These are phyloP conservation scores for Anticlea derivata DNA, from an alignment of 2,888 invertebrate species.

Conservation along the genomic window DNA sequence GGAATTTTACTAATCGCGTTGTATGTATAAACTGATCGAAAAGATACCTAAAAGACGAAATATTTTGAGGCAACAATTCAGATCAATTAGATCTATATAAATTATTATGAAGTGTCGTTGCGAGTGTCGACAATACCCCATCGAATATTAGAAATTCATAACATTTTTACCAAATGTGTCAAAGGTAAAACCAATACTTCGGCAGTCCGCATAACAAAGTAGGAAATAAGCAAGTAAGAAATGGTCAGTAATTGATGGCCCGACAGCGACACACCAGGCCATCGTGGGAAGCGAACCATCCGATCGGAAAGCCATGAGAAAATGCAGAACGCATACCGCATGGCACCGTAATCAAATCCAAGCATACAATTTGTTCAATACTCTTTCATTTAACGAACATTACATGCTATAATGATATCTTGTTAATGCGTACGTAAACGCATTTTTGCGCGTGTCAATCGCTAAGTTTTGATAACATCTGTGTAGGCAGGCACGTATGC, in stretches of 20 bases:
- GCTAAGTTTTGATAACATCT: neutral
- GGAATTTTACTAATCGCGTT: too few species aligned
- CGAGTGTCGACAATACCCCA: neutral
- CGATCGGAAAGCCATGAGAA: constrained; percentile 46
- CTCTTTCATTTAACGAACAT: constrained; percentile 7
- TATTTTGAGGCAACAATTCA: too few species aligned
- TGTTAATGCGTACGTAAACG: neutral
- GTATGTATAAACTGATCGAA: too few species aligned
- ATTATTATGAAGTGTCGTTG: too few species aligned
- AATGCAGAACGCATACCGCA: constrained; percentile 40
- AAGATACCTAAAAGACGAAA: too few species aligned
- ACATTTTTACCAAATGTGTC: neutral
- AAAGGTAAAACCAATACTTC: constrained; percentile 5
- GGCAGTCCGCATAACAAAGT: constrained; percentile 19
- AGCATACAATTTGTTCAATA: constrained; percentile 27
- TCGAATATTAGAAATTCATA: neutral
- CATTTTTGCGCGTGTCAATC: constrained; percentile 16
- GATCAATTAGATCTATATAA: too few species aligned
- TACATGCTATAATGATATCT: constrained; percentile 5
- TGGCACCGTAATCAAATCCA: constrained; percentile 42
- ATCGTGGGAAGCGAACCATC: constrained; percentile 55
- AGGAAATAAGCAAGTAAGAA: constrained; percentile 35
- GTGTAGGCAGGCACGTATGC: constrained; percentile 18
- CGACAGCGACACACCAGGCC: constrained; percentile 39
- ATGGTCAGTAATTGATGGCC: constrained; percentile 41